Evolutionary conservation across 2,113 vertebrate genomes (phyloP), one percentile per base, ranked within the genome.

Genomic region (Megaleporinus macrocephalus): DNA sequence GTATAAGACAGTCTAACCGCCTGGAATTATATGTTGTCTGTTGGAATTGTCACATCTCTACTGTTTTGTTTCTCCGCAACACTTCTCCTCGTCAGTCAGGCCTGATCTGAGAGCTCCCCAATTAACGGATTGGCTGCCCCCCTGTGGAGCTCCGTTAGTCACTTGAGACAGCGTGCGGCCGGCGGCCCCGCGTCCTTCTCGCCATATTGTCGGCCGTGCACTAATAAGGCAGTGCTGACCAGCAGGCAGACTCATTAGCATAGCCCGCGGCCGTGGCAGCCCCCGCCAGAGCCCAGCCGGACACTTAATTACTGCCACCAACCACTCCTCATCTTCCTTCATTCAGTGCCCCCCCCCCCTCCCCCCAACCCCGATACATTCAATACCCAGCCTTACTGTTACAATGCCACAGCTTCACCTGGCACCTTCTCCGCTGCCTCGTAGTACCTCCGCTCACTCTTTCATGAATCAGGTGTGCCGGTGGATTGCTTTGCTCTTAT

Each of bases 211-310:
- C 89, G 86, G 83, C 88, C 76, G 72, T 78, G 83, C 51, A 79
- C 88, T 94, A 93, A 93, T 92, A 92, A 93, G 91, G 90, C 87
- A 87, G 87, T 80, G 86, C 87, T 91, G 92, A 91, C 93, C 88
- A 74, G 84, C 83, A 89, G 90, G 85, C 82, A 70, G 80, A 83
- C 91, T 95, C 92, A 94, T 95, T 95, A 94, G 91, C 93, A 94
- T 95, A 83, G 93, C 92, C 91, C 24, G 91, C 86, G 90, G 94
- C 91, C 77, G 83, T 90, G 89, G 92, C 90, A 91, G 89, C 89
- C 90, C 89, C 87, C 85, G 80, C 85, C 81, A 90, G 90, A 82
- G 88, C 89, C 88, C 85, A 88, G 86, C 90, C 80, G 91, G 91
- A 93, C 92, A 93, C 91, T 93, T 94, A 92, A 93, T 95, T 94